Percentiles rank a stretch among this genome's conserved stretches.
Conservation (phyloP, 2,797 vertebrate genomes). For the Danio tinwini region DNA sequence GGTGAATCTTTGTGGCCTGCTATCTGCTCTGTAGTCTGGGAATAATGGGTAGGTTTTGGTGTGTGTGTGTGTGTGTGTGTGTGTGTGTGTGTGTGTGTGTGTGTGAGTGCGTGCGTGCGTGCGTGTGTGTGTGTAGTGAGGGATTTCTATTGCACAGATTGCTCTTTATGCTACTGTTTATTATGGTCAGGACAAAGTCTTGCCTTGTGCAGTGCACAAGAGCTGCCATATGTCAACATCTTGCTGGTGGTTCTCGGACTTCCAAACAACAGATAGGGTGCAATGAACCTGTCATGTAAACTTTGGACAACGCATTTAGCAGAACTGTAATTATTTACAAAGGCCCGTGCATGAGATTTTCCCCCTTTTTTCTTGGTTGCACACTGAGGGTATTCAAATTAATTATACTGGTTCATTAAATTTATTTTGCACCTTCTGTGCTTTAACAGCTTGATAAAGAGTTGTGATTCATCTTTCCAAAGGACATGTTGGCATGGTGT, state of each 20-base stretch:
- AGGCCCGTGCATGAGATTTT: conserved; percentile 91
- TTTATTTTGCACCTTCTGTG: conserved; percentile 67
- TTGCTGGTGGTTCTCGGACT: conserved; percentile 96
- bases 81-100: neutral
- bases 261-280: conserved; percentile 99
- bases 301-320: conserved; percentile 99
- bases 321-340: conserved; percentile 99
- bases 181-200: conserved; percentile 94
- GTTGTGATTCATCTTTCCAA: conserved; percentile 73
- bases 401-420: conserved; percentile 61
- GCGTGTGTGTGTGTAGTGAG: conserved; percentile 14
- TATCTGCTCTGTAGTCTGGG: conserved; percentile 54
- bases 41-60: conserved; percentile 21
- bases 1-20: conserved; percentile 45
- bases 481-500: conserved; percentile 64
- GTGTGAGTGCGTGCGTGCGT: neutral
- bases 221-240: conserved; percentile 97
- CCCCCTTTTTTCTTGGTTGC: conserved; percentile 73
- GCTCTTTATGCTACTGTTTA: conserved; percentile 90
- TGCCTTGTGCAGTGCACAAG: conserved; percentile 93
- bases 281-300: conserved; percentile 99
- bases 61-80: conserved; percentile 19
- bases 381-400: conserved; percentile 29
- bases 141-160: conserved; percentile 71
- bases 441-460: conserved; percentile 69